A percentile compares a stretch with the other conserved stretches of the same genome.
Evolutionary conservation across 2,888 invertebrate species (phyloP).

Genomic region (Lasioglossum figueresi): DNA sequence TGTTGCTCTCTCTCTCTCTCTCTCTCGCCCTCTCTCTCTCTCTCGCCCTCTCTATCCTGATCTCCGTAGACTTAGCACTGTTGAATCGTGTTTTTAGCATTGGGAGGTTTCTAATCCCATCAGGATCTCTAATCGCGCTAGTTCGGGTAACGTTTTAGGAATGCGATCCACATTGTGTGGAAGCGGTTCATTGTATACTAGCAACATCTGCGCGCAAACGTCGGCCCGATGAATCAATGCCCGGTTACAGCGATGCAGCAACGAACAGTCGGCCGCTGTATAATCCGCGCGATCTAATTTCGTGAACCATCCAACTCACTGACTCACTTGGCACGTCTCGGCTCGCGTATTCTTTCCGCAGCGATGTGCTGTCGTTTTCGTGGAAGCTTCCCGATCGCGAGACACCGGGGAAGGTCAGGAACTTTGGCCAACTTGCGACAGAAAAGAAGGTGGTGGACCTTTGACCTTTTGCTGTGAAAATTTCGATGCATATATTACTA

Average conservation of each 20-base stretch:
- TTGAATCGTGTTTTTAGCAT: neutral
- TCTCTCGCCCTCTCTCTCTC: no score
- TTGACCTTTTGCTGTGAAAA: neutral
- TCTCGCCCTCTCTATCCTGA: neutral
- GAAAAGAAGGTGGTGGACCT: neutral
- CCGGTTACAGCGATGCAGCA: slow-evolving; percentile 63
- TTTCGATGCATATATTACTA: neutral
- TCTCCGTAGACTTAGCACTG: neutral
- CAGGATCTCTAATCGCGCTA: neutral
- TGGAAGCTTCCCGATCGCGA: slow-evolving; percentile 48
- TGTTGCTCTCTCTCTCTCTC: neutral
- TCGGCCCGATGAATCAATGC: slow-evolving; percentile 67
- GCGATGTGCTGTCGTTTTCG: slow-evolving; percentile 42
- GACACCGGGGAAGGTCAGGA: slow-evolving; percentile 56
- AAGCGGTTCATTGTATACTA: slow-evolving; percentile 43
- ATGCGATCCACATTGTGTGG: neutral
- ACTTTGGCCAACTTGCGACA: neutral
- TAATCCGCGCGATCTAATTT: slow-evolving; percentile 71
- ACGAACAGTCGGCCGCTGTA: slow-evolving; percentile 56
- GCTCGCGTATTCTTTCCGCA: slow-evolving; percentile 62
- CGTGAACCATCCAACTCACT: slow-evolving; percentile 71
- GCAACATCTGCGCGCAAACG: slow-evolving; percentile 53
- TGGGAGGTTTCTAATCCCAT: neutral
- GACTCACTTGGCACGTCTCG: slow-evolving; percentile 73
- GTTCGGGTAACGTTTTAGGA: neutral